Percentiles rank a stretch among this genome's conserved stretches.
phyloP scores from a whole-genome alignment of 2,113 vertebrate genomes.

The Colaptes auratus region DNA sequence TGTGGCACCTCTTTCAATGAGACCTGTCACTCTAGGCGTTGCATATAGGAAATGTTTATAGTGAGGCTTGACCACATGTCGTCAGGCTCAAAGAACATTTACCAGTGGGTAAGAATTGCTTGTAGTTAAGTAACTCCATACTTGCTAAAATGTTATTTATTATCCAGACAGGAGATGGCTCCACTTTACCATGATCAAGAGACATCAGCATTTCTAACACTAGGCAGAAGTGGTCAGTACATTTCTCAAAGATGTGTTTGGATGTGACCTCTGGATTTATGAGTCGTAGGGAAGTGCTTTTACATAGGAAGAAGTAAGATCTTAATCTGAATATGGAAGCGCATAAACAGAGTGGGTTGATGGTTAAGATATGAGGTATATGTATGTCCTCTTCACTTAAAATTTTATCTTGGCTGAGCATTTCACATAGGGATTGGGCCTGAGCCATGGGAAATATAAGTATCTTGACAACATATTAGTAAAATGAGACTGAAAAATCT shows the following conservation, averaged over 20 bases:
- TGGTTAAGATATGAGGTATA: background rate
- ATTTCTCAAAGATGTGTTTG: background rate
- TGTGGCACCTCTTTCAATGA: background rate
- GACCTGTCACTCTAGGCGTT: background rate
- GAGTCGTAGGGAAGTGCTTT: background rate
- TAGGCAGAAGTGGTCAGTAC: constrained; percentile 2
- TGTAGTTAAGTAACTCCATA: background rate
- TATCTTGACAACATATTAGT: background rate
- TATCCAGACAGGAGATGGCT: constrained; percentile 60
- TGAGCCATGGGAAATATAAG: background rate
- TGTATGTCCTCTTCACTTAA: background rate
- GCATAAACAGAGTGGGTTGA: background rate
- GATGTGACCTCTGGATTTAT: background rate
- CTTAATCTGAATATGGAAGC: background rate
- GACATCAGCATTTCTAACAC: background rate
- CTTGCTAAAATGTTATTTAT: constrained; percentile 30
- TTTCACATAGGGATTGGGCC: background rate
- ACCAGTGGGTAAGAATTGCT: background rate
- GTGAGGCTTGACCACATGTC: background rate
- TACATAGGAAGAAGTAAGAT: background rate
- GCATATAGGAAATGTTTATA: background rate
- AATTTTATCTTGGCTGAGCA: background rate
- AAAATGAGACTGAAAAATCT: background rate
- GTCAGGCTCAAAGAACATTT: background rate
- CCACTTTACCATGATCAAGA: constrained; percentile 53